A percentile compares a stretch with the other conserved stretches of the same genome.
Evolutionary conservation across 2,888 invertebrate species (phyloP).

Genomic region (Watsonalla cultraria): DNA sequence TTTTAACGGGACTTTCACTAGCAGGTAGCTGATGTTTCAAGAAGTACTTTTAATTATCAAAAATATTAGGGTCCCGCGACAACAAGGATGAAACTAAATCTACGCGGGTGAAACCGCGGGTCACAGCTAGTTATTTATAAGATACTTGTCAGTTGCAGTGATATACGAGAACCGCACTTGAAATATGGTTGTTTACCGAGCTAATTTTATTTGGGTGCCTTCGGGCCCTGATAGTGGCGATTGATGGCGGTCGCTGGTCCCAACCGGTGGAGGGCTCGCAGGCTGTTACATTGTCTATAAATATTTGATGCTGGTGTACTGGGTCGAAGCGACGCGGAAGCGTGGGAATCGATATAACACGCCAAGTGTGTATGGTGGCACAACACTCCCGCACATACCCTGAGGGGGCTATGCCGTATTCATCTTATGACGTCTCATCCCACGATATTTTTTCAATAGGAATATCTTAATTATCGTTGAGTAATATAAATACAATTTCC

Average conservation of each 20-base stretch:
- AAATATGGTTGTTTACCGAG: conserved; percentile 25
- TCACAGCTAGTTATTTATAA: too few species aligned
- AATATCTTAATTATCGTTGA: too few species aligned
- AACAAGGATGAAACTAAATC: too few species aligned
- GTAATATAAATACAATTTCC: too few species aligned
- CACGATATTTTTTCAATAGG: too few species aligned
- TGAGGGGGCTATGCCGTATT: too few species aligned
- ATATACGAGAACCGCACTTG: conserved; percentile 28
- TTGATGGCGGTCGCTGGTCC: conserved; percentile 42
- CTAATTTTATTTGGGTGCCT: conserved; percentile 38
- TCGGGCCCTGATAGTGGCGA: conserved; percentile 32
- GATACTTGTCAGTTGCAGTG: conserved; percentile 18
- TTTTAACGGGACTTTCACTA: too few species aligned
- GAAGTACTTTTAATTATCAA: too few species aligned
- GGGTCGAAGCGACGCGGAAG: conserved; percentile 28
- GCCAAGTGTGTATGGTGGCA: conserved; percentile 29
- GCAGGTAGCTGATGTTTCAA: too few species aligned
- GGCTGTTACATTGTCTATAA: conserved; percentile 43
- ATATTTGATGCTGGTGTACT: conserved; percentile 51
- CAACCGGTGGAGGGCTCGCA: conserved; percentile 25
- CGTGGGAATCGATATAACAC: conserved; percentile 48
- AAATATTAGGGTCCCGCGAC: too few species aligned
- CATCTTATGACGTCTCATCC: too few species aligned
- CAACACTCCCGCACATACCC: conserved; percentile 3
- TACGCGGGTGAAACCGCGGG: too few species aligned